Evolutionary conservation across 2,888 invertebrate genomes (phyloP), one percentile per base, ranked within the genome.

Genomic region (Tromatobia lineatoria): DNA sequence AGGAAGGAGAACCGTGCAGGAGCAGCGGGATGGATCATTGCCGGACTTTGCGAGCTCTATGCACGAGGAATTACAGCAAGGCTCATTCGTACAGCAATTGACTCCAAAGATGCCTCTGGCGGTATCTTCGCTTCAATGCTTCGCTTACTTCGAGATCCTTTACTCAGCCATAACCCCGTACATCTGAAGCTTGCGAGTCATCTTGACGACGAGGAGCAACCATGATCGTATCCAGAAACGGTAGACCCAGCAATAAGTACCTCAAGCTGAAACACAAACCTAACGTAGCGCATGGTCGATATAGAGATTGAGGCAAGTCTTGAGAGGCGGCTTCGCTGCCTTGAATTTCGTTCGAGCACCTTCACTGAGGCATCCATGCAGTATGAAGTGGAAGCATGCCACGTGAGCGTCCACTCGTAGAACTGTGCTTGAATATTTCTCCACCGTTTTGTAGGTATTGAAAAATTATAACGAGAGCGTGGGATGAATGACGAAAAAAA

Each of bases 161-260:
- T 61, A 50, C 75, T 23, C 64, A 23, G 47, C 52, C 38, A 23
- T 64, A 61, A 42, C 50, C 50, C 57, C 34, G 25, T 42, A n/a
- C 64, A 20, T 61, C 7, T 54, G 8, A 34, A 42, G 64, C 59
- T 69, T 74, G 38, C 69, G n/a, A 80, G 75, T 75, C 69, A 25
- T 50, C 80, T 80, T 80, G 75, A 74, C 80, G 52, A 80, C 75
- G 61, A 74, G 80, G 52, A 42, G 66, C 42, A 70, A 80, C 47
- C 59, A 75, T 57, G 69, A 23, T 59, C 74, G 75, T 61, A 42
- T 61, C 61, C 52, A 29, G 29, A 29, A n/a, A n/a, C 57, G 38
- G 7, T 20, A 25, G 57, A 38, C 50, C 47, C 20, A 13, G 42
- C 13, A 61, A 13, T 42, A 10, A n/a, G 20, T 42, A 38, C 20